Conservation (phyloP, 1,140 invertebrate species). For the Aphelenchoides avenae region DNA sequence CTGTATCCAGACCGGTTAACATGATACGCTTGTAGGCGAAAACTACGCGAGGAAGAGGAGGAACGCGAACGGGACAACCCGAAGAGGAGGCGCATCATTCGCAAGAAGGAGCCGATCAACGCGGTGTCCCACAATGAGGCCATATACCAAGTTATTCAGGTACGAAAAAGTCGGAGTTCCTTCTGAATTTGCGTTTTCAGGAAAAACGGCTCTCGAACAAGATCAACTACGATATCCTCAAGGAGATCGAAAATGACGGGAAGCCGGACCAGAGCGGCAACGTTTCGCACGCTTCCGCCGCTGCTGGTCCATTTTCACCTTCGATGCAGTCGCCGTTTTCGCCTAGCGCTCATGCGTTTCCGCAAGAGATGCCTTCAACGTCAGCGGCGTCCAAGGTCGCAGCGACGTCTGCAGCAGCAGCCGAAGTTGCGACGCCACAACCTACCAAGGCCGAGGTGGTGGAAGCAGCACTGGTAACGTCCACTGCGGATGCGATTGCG, state of each 20-base stretch:
- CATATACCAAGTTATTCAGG: slow-evolving; percentile 56
- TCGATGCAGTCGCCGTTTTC: no score
- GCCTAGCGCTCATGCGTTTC: no score
- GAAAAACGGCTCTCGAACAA: slow-evolving; percentile 85
- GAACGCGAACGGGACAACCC: slow-evolving; percentile 27
- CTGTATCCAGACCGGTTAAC: neutral
- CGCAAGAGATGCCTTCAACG: no score
- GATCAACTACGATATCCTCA: slow-evolving; percentile 94
- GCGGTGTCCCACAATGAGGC: slow-evolving; percentile 50
- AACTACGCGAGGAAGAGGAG: slow-evolving; percentile 40
- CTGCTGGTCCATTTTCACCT: no score
- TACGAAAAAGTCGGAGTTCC: slow-evolving; percentile 11
- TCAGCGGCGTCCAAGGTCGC: no score
- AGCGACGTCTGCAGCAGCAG: no score
- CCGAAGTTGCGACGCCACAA: no score
- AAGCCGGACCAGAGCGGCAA: neutral
- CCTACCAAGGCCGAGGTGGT: no score
- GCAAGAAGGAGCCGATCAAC: slow-evolving; percentile 32
- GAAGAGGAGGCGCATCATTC: slow-evolving; percentile 29
- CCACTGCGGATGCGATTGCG: no score
- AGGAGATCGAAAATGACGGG: slow-evolving; percentile 57
- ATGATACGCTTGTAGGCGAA: slow-evolving; percentile 14
- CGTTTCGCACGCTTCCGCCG: no score
- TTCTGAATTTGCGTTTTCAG: slow-evolving; percentile 23
- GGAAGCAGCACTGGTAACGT: no score